These are phyloP conservation scores for Eumacrocentrus americanus DNA, from an alignment of 2,888 invertebrate species.

Conservation along the genomic window DNA sequence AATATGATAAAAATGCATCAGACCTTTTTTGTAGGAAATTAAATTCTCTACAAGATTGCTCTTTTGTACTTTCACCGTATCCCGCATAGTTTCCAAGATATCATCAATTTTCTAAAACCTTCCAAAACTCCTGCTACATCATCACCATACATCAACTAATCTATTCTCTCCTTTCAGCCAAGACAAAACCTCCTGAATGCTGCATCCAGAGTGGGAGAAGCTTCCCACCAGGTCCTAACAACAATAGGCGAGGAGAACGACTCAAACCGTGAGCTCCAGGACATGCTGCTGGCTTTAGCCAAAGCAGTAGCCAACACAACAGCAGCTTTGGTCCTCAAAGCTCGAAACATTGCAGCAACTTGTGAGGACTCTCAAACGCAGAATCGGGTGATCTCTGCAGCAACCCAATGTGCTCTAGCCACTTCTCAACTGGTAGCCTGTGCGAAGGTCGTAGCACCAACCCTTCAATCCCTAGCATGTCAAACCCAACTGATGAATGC, in stretches of 20 bases:
- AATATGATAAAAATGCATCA: neutral
- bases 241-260: conserved; percentile 93
- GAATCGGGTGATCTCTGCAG: conserved; percentile 91
- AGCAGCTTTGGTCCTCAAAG: conserved; percentile 92
- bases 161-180: conserved; percentile 66
- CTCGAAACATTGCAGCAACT: conserved; percentile 94
- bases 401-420: conserved; percentile 95
- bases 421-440: conserved; percentile 98
- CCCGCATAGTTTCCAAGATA: neutral
- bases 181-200: conserved; percentile 93
- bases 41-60: neutral
- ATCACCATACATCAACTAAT: too few relatives aligned
- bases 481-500: conserved; percentile 92
- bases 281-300: conserved; percentile 90
- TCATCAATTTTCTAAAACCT: neutral
- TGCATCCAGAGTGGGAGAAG: conserved; percentile 95
- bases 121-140: neutral
- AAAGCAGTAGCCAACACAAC: conserved; percentile 98
- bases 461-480: conserved; percentile 79
- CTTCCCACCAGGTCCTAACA: conserved; percentile 90
- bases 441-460: conserved; percentile 91
- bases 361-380: conserved; percentile 81
- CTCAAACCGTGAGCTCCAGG: conserved; percentile 82
- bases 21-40: neutral
- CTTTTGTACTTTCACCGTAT: neutral